Conservation (phyloP, 2,888 invertebrate genomes). For the Hirtodrosophila alboralis region DNA sequence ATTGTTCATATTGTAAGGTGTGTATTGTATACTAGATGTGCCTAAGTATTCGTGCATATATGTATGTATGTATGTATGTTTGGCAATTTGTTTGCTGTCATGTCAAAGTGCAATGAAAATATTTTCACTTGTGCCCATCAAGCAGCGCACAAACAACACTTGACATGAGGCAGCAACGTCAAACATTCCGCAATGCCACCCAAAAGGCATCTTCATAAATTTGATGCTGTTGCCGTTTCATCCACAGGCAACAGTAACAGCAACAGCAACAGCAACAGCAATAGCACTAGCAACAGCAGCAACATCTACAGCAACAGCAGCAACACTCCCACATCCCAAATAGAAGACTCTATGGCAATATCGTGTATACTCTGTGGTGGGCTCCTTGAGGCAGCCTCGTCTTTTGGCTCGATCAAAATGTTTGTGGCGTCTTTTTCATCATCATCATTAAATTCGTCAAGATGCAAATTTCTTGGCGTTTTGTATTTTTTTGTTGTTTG, state of each 20-base stretch:
- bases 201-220: slow-evolving; percentile 81
- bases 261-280: slow-evolving; percentile 25
- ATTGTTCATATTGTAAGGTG: slow-evolving; percentile 38
- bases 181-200: slow-evolving; percentile 79
- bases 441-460: slow-evolving; percentile 81
- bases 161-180: slow-evolving; percentile 75
- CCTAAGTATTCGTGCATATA: slow-evolving; percentile 23
- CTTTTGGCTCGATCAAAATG: slow-evolving; percentile 76
- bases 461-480: slow-evolving; percentile 70
- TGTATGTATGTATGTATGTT: too few relatives aligned
- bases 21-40: too few relatives aligned
- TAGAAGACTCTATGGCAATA: slow-evolving; percentile 61
- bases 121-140: slow-evolving; percentile 77
- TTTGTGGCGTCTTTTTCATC: slow-evolving; percentile 79
- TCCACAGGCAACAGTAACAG: slow-evolving; percentile 27
- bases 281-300: slow-evolving; percentile 15
- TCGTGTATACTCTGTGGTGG: slow-evolving; percentile 70
- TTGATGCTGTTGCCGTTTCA: slow-evolving; percentile 53
- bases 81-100: slow-evolving; percentile 77
- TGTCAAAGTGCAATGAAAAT: slow-evolving; percentile 81
- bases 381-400: slow-evolving; percentile 70
- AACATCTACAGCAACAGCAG: slow-evolving; percentile 26
- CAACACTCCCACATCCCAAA: slow-evolving; percentile 76
- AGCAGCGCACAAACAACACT: slow-evolving; percentile 56
- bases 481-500: slow-evolving; percentile 41